These are phyloP conservation scores for Tychaedon coryphoeus DNA, from an alignment of 2,113 vertebrate species.

Conservation along the genomic window DNA sequence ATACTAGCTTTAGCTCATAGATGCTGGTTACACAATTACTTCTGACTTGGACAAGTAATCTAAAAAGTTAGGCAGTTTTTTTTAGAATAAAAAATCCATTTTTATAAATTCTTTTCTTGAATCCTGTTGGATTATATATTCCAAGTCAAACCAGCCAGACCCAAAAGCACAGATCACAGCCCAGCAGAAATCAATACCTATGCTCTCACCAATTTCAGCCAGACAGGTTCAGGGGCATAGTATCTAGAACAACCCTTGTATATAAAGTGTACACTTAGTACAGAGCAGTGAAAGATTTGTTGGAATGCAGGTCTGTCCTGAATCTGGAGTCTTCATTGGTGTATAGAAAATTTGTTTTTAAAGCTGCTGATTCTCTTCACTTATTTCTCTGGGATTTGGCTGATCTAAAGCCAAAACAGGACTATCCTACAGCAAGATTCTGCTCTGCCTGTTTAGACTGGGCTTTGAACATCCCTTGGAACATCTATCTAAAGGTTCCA, in stretches of 20 bases:
- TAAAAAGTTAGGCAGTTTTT: not conserved
- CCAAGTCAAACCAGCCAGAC: not conserved
- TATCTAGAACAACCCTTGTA: not conserved
- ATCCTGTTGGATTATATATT: not conserved
- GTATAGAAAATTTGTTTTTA: not conserved
- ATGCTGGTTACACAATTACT: not conserved
- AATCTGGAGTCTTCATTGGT: not conserved
- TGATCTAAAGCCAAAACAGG: not conserved
- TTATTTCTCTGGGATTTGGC: not conserved
- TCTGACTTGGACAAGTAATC: not conserved
- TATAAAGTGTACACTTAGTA: not conserved
- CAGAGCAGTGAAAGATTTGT: not conserved
- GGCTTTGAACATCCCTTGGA: not conserved
- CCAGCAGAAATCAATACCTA: not conserved
- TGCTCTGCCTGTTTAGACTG: not conserved
- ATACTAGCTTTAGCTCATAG: not conserved
- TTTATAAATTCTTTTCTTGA: not conserved
- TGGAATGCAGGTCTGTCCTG: not conserved
- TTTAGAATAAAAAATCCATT: not conserved
- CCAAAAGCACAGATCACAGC: not conserved
- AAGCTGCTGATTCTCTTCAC: not conserved
- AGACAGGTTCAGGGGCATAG: not conserved
- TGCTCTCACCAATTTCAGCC: not conserved
- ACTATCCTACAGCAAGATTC: not conserved
- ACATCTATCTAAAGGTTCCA: not conserved